Evolutionary conservation across 2,888 invertebrate species (phyloP).

Genomic region (Rhamphomyia laevipes): DNA sequence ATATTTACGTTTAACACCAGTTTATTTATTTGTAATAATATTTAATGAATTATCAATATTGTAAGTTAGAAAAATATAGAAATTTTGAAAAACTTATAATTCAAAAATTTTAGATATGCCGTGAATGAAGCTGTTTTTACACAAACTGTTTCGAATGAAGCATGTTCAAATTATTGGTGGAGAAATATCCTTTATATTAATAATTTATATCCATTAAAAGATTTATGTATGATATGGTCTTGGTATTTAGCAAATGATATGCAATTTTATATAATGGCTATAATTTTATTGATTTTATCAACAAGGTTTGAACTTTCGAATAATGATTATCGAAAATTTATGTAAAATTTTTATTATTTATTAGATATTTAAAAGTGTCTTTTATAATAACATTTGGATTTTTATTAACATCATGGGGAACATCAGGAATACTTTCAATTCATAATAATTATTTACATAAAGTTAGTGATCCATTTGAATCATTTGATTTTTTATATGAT

Average conservation of each 20-base stretch:
- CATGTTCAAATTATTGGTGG: slow-evolving; percentile 74
- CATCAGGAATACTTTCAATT: slow-evolving; percentile 62
- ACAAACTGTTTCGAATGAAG: slow-evolving; percentile 57
- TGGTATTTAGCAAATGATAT: slow-evolving; percentile 76
- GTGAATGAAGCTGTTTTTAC: slow-evolving; percentile 63
- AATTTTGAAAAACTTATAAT: background rate
- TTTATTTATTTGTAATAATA: slow-evolving; percentile 67
- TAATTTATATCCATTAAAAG: slow-evolving; percentile 61
- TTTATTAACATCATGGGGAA: slow-evolving; percentile 60
- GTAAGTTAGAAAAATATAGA: slow-evolving; percentile 16
- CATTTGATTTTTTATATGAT: slow-evolving; percentile 72
- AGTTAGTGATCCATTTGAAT: slow-evolving; percentile 69
- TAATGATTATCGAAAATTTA: background rate
- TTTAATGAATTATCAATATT: slow-evolving; percentile 56
- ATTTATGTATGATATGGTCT: slow-evolving; percentile 73
- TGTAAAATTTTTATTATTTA: slow-evolving; percentile 7
- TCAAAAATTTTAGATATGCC: slow-evolving; percentile 42
- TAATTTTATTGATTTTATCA: slow-evolving; percentile 51
- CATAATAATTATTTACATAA: slow-evolving; percentile 60
- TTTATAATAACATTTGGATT: slow-evolving; percentile 45
- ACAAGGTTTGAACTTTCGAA: slow-evolving; percentile 44
- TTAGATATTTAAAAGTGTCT: slow-evolving; percentile 52
- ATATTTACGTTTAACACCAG: slow-evolving; percentile 63
- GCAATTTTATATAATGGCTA: slow-evolving; percentile 61
- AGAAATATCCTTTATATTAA: slow-evolving; percentile 72